Percentiles rank a stretch among this genome's conserved stretches.
Conservation (phyloP, 92 coral and sea anemone genomes). For the Siderastrea radians region DNA sequence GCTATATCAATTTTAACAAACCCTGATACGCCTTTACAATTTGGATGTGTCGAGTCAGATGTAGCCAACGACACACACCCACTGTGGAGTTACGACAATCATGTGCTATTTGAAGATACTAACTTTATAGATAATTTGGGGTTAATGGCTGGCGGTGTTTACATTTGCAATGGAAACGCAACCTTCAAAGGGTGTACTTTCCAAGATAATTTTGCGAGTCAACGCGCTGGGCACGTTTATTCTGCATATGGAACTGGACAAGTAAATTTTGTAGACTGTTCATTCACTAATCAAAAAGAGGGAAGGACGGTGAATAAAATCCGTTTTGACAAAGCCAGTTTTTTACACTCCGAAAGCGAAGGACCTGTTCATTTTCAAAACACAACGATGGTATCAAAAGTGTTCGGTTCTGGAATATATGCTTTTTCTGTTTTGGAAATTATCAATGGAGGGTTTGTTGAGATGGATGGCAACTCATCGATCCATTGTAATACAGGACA, state of each 20-base stretch:
- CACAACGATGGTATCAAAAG: background rate
- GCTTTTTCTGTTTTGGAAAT: background rate
- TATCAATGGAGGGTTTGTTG: conserved; percentile 15
- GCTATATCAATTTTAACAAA: conserved; percentile 6
- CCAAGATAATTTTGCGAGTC: too few relatives aligned
- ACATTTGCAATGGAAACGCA: conserved; percentile 21
- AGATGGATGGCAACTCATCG: conserved; percentile 9
- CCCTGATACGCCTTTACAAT: background rate
- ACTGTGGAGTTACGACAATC: conserved; percentile 41
- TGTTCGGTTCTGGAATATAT: background rate
- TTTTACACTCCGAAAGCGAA: too few relatives aligned
- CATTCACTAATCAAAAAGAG: background rate
- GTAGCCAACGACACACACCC: conserved; percentile 11
- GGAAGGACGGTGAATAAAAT: background rate
- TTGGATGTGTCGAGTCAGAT: conserved; percentile 7
- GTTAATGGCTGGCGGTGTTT: conserved; percentile 24
- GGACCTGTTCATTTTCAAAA: too few relatives aligned
- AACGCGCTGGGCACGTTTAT: too few relatives aligned
- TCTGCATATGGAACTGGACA: too few relatives aligned
- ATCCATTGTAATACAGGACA: conserved; percentile 15
- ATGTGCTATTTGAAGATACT: conserved; percentile 46
- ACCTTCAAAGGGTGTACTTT: conserved; percentile 16
- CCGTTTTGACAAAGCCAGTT: background rate
- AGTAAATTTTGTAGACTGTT: background rate
- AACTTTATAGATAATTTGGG: conserved; percentile 22